A percentile compares a stretch with the other conserved stretches of the same genome.
phyloP scores from a whole-genome alignment of 2,888 invertebrate genomes.

The Plusia festucae region DNA sequence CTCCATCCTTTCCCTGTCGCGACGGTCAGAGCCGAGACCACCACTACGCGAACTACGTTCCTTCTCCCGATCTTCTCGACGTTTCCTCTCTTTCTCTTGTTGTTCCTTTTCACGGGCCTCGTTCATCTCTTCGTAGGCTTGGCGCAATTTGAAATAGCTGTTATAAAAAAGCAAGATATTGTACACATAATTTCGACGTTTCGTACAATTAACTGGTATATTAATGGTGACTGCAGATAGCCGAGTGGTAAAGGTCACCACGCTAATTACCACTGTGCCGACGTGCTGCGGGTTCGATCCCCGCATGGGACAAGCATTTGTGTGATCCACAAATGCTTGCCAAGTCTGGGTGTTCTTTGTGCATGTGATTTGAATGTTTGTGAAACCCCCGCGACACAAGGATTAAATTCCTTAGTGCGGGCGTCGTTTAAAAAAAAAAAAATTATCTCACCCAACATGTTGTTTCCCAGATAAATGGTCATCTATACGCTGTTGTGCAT shows the following conservation, averaged over 20 bases:
- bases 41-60: slow-evolving; percentile 76
- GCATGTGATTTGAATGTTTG: too few species aligned
- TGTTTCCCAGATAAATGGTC: slow-evolving; percentile 99
- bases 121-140: slow-evolving; percentile 92
- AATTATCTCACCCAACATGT: slow-evolving; percentile 95
- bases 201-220: too few species aligned
- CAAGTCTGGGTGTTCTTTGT: too few species aligned
- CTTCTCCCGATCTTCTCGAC: slow-evolving; percentile 83
- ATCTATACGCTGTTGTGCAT: slow-evolving; percentile 99
- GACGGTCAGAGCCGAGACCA: slow-evolving; percentile 81
- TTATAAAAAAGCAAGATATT: slow-evolving; percentile 18
- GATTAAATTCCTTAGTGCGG: too few species aligned
- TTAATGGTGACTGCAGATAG: too few species aligned
- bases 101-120: slow-evolving; percentile 90
- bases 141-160: slow-evolving; percentile 91
- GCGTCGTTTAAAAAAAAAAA: background rate
- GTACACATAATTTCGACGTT: too few species aligned
- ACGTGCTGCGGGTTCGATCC: too few species aligned
- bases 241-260: too few species aligned
- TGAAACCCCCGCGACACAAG: too few species aligned
- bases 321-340: too few species aligned
- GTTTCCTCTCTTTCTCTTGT: slow-evolving; percentile 88
- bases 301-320: too few species aligned
- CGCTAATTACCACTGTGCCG: too few species aligned
- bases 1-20: slow-evolving; percentile 84